These are phyloP conservation scores for Chlorospingus flavigularis DNA, from an alignment of 2,797 vertebrate species.

Conservation along the genomic window DNA sequence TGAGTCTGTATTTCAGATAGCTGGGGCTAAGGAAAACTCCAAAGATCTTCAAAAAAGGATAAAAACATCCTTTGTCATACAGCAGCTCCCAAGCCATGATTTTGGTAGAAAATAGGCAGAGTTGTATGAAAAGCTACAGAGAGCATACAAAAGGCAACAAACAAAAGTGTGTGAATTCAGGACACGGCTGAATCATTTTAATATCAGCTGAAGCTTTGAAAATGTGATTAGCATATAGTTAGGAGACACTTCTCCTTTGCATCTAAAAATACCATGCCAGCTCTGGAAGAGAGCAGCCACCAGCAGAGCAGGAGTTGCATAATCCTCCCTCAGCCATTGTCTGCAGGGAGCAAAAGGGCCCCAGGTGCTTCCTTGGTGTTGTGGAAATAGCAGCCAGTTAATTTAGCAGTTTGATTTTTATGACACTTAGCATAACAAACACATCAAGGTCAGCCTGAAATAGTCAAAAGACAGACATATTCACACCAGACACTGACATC, in stretches of 20 bases:
- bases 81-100: neutral
- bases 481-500: neutral
- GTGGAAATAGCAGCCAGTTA: neutral
- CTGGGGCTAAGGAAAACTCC: neutral
- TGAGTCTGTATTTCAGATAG: neutral
- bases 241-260: conserved; percentile 1
- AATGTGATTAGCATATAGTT: conserved; percentile 26
- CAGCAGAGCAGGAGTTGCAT: neutral
- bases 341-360: neutral
- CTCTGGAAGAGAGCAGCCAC: neutral
- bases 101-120: conserved; percentile 1
- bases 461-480: neutral
- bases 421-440: neutral
- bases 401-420: neutral
- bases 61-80: conserved; percentile 9
- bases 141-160: conserved; percentile 26
- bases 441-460: conserved; percentile 22
- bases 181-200: neutral
- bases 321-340: neutral
- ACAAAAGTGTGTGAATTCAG: conserved; percentile 14
- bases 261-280: neutral
- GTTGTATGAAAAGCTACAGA: neutral
- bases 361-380: neutral
- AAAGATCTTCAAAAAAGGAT: conserved; percentile 33
- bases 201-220: conserved; percentile 26